Percentiles rank a stretch among this genome's conserved stretches.
phyloP scores from a whole-genome alignment of 2,113 vertebrate genomes.

The Eira barbara region DNA sequence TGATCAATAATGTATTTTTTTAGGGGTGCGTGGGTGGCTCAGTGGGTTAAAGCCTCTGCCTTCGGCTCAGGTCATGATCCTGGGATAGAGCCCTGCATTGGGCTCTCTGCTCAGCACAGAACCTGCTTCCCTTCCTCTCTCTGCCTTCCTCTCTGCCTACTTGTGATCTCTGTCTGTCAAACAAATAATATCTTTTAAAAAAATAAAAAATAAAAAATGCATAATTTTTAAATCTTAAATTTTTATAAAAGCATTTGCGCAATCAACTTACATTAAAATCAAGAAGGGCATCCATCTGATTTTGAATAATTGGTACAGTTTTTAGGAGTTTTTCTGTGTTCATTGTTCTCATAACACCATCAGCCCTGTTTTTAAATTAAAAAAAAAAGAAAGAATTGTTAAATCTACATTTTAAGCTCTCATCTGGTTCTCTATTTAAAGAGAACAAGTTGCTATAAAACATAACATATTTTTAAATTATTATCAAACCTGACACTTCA shows the following conservation, averaged over 20 bases:
- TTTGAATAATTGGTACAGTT: slow-evolving; percentile 95
- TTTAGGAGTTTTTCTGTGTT: slow-evolving; percentile 96
- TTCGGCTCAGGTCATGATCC: too few species aligned
- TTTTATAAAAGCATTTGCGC: neutral
- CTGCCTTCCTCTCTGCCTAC: too few species aligned
- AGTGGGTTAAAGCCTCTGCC: too few species aligned
- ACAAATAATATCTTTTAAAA: too few species aligned
- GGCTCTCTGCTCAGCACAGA: too few species aligned
- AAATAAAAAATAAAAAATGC: too few species aligned
- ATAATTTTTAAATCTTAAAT: slow-evolving; percentile 7
- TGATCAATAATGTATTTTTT: neutral
- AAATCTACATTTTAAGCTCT: slow-evolving; percentile 11
- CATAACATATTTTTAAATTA: neutral
- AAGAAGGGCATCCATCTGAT: slow-evolving; percentile 95
- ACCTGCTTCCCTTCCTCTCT: too few species aligned
- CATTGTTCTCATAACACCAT: slow-evolving; percentile 99
- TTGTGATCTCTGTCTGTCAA: too few species aligned
- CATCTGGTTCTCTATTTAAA: slow-evolving; percentile 28
- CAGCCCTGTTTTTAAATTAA: slow-evolving; percentile 84
- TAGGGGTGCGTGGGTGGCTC: too few species aligned
- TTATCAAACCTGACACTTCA: slow-evolving; percentile 21
- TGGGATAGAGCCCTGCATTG: too few species aligned
- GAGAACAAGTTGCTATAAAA: slow-evolving; percentile 24
- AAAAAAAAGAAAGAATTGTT: slow-evolving; percentile 49
- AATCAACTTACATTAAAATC: slow-evolving; percentile 94